Evolutionary conservation across 1,140 invertebrate species (phyloP), one percentile per base, ranked within the genome.

Genomic region (Palaemon carinicauda): DNA sequence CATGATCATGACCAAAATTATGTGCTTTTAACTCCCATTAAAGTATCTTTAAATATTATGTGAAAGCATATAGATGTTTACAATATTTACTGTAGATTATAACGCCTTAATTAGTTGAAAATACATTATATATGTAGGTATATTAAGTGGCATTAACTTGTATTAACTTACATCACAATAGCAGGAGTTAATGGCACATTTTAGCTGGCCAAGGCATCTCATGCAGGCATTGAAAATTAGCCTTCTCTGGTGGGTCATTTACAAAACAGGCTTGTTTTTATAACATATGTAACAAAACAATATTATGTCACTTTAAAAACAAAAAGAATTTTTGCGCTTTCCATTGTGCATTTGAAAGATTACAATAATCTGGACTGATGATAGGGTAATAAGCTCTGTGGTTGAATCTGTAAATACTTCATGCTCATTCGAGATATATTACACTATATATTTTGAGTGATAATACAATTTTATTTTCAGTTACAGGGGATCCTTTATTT

Each of bases 331-430:
- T 80, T 80, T 80, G 53, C 53, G 77, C 77, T 60, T 60, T 80
- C 56, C 77, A 80, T 80, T 80, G 77, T 80, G 77, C 77, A 80
- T 80, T 27, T 31, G 56, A 80, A 56, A 80, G 56, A 80, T 80
- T 80, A 80, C 53, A 77, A 5, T 79, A 54, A 80, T 60, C 53
- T 60, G 77, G 53, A 80, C 29, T 60, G 21, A 31, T 33, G 54
- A 80, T 60, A 80, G 77, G 77, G 53, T 60, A 80, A 41, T 60
- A 80, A 80, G 77, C 77, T 80, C 77, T 80, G 52, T 53, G 54
- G 75, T 54, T 79, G 75, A 80, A 80, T 80, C 54, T 54, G 53
- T 56, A 80, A 60, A 80, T 80, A 80, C 54, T 21, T 80, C 77
- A 80, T 80, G 77, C 77, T 80, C 53, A 31, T 80, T 31, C 33